These are phyloP conservation scores for Philereme transversata DNA, from an alignment of 2,888 invertebrate species.

Conservation along the genomic window DNA sequence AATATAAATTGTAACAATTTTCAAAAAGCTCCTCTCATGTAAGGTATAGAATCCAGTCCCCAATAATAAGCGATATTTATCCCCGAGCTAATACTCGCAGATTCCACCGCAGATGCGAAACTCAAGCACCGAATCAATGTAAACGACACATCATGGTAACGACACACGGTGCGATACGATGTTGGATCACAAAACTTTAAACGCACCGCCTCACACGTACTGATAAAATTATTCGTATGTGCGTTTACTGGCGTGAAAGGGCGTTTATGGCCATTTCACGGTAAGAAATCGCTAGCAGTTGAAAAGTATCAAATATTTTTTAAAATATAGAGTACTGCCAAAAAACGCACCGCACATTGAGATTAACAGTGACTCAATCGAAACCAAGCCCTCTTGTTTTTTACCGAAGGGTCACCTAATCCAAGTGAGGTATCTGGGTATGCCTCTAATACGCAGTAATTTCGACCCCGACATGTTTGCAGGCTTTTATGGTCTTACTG, in stretches of 20 bases:
- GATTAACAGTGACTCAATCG: slow-evolving; percentile 45
- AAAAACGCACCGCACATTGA: slow-evolving; percentile 2
- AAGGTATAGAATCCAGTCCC: slow-evolving; percentile 3
- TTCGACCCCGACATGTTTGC: slow-evolving; percentile 70
- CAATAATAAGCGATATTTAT: slow-evolving; percentile 19
- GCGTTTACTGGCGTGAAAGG: too few relatives aligned
- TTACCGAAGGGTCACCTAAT: slow-evolving; percentile 75
- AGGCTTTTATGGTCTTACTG: slow-evolving; percentile 50
- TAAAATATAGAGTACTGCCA: not conserved
- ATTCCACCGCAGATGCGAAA: slow-evolving; percentile 38
- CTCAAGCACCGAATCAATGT: slow-evolving; percentile 57
- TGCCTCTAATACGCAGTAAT: slow-evolving; percentile 78
- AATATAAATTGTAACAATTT: not conserved
- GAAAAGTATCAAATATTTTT: too few relatives aligned
- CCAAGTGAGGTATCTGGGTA: slow-evolving; percentile 57
- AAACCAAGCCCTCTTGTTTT: slow-evolving; percentile 76
- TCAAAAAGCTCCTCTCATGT: not conserved
- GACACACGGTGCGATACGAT: slow-evolving; percentile 13
- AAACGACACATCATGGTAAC: slow-evolving; percentile 51
- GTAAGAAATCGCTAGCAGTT: too few relatives aligned
- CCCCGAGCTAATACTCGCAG: slow-evolving; percentile 9
- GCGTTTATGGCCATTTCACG: too few relatives aligned
- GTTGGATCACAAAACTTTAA: not conserved
- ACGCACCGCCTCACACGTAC: not conserved
- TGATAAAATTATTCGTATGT: too few relatives aligned